Conservation (phyloP, 2,888 invertebrate genomes). For the Periphyllus acericola region DNA sequence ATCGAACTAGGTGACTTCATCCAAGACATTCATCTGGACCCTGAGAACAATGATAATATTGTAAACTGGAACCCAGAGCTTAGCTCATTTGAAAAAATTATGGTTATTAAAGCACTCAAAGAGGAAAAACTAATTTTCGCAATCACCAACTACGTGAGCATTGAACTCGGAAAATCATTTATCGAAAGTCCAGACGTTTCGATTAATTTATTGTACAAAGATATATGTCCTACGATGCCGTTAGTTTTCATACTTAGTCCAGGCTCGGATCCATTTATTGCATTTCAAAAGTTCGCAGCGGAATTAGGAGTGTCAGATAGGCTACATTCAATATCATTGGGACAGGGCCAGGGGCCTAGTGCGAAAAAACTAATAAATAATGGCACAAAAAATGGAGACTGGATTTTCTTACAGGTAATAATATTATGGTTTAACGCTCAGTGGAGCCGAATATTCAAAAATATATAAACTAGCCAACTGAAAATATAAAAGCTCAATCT, state of each 20-base stretch:
- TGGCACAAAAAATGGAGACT: slow-evolving; percentile 80
- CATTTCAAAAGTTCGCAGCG: slow-evolving; percentile 82
- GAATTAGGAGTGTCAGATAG: slow-evolving; percentile 78
- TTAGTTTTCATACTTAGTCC: slow-evolving; percentile 87
- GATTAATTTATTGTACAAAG: slow-evolving; percentile 75
- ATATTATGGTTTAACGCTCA: background rate
- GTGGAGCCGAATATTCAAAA: too few relatives aligned
- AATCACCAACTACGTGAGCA: slow-evolving; percentile 81
- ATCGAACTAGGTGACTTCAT: slow-evolving; percentile 30
- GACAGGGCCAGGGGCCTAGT: slow-evolving; percentile 89
- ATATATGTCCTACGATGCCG: slow-evolving; percentile 79
- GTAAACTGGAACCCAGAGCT: slow-evolving; percentile 20
- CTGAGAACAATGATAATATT: background rate
- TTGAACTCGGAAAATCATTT: slow-evolving; percentile 80
- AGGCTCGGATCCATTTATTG: slow-evolving; percentile 88
- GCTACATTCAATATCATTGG: slow-evolving; percentile 85
- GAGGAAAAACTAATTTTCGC: slow-evolving; percentile 86
- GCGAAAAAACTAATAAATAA: slow-evolving; percentile 84
- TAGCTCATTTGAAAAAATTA: slow-evolving; percentile 79
- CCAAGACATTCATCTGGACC: slow-evolving; percentile 39
- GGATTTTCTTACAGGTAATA: slow-evolving; percentile 84
- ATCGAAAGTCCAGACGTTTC: slow-evolving; percentile 84
- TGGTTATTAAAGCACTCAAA: slow-evolving; percentile 80
- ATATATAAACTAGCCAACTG: too few relatives aligned
- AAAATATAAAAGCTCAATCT: too few relatives aligned